Conservation (phyloP, 2,888 invertebrate genomes). For the Rhyacophila evoluta region DNA sequence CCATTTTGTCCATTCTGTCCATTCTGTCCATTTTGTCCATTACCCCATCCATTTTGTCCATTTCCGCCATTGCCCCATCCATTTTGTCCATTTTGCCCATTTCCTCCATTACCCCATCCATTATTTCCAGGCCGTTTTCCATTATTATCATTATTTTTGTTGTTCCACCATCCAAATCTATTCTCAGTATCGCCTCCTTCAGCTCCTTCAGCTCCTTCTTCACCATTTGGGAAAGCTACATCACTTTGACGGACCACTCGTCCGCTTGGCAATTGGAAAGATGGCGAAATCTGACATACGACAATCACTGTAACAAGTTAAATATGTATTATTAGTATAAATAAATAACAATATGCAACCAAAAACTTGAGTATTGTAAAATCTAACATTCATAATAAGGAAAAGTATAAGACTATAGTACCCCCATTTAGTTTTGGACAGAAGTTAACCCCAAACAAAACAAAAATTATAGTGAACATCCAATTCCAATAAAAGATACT, state of each 20-base stretch:
- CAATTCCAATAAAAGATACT: no score
- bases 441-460: no score
- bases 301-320: constrained; percentile 22
- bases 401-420: no score
- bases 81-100: no score
- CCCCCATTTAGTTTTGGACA: no score
- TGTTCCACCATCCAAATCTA: constrained; percentile 1
- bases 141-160: not conserved
- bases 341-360: no score
- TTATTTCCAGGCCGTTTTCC: not conserved
- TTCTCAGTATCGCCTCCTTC: not conserved
- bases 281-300: not conserved
- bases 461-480: no score
- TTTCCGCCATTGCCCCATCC: constrained; percentile 1
- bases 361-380: no score
- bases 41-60: constrained; percentile 2
- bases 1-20: constrained; percentile 23
- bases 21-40: not conserved
- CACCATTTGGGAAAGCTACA: constrained; percentile 16
- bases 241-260: not conserved
- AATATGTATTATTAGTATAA: no score
- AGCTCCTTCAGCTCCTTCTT: not conserved
- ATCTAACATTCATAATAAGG: no score
- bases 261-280: not conserved
- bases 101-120: not conserved